These are phyloP conservation scores for Leptinotarsa tumamoca DNA, from an alignment of 2,888 invertebrate genomes.

Conservation along the genomic window DNA sequence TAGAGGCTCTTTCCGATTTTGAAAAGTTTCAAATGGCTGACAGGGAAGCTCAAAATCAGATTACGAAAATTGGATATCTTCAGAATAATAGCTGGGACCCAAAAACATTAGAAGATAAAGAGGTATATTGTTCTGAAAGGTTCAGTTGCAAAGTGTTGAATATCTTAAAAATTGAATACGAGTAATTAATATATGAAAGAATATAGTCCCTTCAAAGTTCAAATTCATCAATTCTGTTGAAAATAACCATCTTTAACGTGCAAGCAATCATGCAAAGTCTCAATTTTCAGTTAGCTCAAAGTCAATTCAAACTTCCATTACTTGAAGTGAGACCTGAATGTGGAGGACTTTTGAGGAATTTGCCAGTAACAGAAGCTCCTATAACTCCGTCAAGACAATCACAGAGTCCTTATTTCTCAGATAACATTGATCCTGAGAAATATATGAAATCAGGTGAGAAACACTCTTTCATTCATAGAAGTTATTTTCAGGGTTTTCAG, in stretches of 20 bases:
- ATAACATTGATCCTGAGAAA: slow-evolving; percentile 73
- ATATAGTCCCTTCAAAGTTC: too few species aligned
- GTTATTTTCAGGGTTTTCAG: too few species aligned
- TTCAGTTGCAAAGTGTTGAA: not conserved
- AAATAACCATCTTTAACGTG: too few species aligned
- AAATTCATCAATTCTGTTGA: too few species aligned
- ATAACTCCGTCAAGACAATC: slow-evolving; percentile 72
- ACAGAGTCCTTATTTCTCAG: slow-evolving; percentile 76
- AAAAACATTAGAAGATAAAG: slow-evolving; percentile 72
- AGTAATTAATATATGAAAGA: not conserved
- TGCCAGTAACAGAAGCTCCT: slow-evolving; percentile 73
- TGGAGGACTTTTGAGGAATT: slow-evolving; percentile 73
- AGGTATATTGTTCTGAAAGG: slow-evolving; percentile 66
- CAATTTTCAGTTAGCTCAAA: slow-evolving; percentile 73
- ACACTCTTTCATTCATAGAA: too few species aligned
- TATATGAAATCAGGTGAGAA: slow-evolving; percentile 73
- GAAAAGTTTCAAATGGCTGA: slow-evolving; percentile 73
- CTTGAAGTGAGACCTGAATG: slow-evolving; percentile 77
- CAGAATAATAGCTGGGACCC: slow-evolving; percentile 76
- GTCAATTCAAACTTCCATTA: slow-evolving; percentile 78
- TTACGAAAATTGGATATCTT: slow-evolving; percentile 71
- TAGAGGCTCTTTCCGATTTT: slow-evolving; percentile 80
- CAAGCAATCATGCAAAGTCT: not conserved
- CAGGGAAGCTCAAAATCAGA: slow-evolving; percentile 71
- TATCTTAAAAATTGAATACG: not conserved